A percentile compares a stretch with the other conserved stretches of the same genome.
Conservation (phyloP, 2,888 invertebrate genomes). For the Ormyrus nitidulus region DNA sequence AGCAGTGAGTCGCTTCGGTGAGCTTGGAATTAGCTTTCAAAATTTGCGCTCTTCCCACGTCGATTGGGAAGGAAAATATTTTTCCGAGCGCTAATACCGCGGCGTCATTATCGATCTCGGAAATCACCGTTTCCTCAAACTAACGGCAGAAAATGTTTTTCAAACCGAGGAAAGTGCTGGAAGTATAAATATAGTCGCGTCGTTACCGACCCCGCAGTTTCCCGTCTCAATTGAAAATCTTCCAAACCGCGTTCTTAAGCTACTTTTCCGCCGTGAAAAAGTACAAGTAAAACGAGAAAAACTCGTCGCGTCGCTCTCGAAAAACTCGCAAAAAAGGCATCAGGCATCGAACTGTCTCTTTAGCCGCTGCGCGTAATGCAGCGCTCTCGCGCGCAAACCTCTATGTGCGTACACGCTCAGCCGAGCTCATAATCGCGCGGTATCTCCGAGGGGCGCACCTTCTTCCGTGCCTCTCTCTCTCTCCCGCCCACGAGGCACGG, state of each 20-base stretch:
- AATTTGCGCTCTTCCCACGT: no score
- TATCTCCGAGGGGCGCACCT: slow-evolving; percentile 46
- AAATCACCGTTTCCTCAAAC: no score
- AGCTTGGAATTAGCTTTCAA: no score
- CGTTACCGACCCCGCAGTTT: no score
- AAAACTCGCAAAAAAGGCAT: not conserved
- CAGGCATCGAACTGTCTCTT: not conserved
- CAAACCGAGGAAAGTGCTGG: no score
- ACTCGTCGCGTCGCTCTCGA: not conserved
- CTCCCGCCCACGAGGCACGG: slow-evolving; percentile 38
- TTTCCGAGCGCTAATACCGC: no score
- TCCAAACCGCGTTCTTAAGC: not conserved
- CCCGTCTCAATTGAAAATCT: no score
- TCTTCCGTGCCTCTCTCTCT: slow-evolving; percentile 36
- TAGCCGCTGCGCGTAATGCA: not conserved
- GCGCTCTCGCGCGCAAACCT: slow-evolving; percentile 7
- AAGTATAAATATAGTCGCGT: no score
- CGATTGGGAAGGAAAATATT: no score
- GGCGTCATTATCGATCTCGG: no score
- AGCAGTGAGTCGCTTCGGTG: no score
- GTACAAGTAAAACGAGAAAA: not conserved
- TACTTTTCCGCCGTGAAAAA: not conserved
- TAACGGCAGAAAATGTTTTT: no score
- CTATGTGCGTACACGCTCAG: not conserved
- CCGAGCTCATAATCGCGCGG: slow-evolving; percentile 15